A percentile compares a stretch with the other conserved stretches of the same genome.
Conservation (phyloP, 2,888 invertebrate genomes). For the Portevinia maculata region DNA sequence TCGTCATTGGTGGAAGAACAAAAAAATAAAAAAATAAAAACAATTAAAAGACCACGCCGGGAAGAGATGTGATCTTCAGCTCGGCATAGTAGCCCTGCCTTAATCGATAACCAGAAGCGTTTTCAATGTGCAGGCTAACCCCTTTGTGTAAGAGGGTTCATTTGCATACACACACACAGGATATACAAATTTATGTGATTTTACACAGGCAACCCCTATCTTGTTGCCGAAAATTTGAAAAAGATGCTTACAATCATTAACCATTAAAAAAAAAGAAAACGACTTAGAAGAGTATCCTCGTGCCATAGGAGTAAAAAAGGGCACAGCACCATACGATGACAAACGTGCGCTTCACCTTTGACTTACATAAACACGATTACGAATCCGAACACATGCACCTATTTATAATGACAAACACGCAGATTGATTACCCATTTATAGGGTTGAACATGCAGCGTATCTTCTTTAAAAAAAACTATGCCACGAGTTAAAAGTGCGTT, state of each 20-base stretch:
- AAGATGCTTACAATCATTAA: constrained; percentile 44
- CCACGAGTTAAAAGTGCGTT: constrained; percentile 71
- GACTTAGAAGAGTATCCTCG: constrained; percentile 54
- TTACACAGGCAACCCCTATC: constrained; percentile 50
- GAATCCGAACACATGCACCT: constrained; percentile 32
- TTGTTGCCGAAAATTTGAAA: constrained; percentile 45
- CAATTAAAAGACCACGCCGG: constrained; percentile 61
- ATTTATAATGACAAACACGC: constrained; percentile 45
- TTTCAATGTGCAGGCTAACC: constrained; percentile 34
- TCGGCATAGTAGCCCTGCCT: constrained; percentile 51
- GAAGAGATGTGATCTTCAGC: constrained; percentile 61
- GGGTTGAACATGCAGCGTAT: constrained; percentile 61
- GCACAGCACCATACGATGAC: constrained; percentile 53
- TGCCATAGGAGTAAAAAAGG: constrained; percentile 41
- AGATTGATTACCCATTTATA: constrained; percentile 61
- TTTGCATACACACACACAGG: constrained; percentile 58
- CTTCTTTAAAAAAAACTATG: constrained; percentile 21
- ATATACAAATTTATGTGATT: constrained; percentile 5
- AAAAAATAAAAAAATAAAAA: constrained; percentile 29
- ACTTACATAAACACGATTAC: constrained; percentile 36
- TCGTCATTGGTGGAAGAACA: constrained; percentile 17
- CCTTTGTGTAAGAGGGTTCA: constrained; percentile 21
- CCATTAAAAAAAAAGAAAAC: constrained; percentile 10
- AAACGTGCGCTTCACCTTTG: constrained; percentile 69
- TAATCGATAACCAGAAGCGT: constrained; percentile 45